Evolutionary conservation across 2,888 invertebrate species (phyloP).

Genomic region (Parnassius mnemosyne): DNA sequence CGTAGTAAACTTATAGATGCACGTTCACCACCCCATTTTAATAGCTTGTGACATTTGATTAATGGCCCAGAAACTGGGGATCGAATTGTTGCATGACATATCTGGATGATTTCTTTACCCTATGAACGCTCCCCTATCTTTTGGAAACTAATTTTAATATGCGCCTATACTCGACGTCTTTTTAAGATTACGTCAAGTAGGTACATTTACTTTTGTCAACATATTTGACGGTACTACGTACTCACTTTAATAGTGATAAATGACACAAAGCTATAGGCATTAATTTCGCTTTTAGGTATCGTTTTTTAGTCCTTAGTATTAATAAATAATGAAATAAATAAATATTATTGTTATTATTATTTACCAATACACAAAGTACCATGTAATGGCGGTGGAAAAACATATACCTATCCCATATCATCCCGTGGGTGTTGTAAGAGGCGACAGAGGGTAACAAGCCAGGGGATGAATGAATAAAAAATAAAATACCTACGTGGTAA

Average conservation of each 20-base stretch:
- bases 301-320: no score
- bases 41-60: conserved; percentile 72
- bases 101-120: conserved; percentile 42
- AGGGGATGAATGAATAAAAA: no score
- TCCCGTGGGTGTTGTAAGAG: no score
- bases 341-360: no score
- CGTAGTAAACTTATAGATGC: conserved; percentile 62
- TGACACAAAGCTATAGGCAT: conserved; percentile 10
- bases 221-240: conserved; percentile 36
- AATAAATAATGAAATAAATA: no score
- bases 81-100: conserved; percentile 30
- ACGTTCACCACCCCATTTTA: conserved; percentile 72
- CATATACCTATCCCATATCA: no score
- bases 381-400: no score
- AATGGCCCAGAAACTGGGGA: conserved; percentile 61
- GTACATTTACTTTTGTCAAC: conserved; percentile 38
- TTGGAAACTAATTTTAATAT: conserved; percentile 44
- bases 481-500: no score
- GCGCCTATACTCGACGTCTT: conserved; percentile 42
- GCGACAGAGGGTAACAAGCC: no score
- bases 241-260: conserved; percentile 39
- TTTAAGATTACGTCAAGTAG: conserved; percentile 34
- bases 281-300: no score
- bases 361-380: no score
- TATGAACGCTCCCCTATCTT: conserved; percentile 29